Base-by-base conservation (phyloP, 2,797 vertebrate genomes). In the Labroides dimidiatus region DNA sequence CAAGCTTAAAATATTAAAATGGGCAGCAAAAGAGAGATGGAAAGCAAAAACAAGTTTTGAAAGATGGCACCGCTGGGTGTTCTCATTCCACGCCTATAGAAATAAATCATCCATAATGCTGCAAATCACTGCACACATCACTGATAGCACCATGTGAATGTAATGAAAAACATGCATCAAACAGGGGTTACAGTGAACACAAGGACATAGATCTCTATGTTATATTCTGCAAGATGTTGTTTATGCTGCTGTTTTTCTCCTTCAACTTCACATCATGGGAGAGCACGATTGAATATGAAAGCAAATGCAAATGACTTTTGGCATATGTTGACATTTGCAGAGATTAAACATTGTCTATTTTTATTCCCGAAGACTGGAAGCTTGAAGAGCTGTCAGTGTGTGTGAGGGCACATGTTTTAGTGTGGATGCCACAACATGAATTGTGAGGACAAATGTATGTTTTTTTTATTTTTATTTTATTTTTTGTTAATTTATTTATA, bases 271-370 rank as follows among this genome's bases (percentile, higher is more conserved):
- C 41, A 69, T 56, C 64, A 77, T 58, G 30, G 64, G 68, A 56
- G 54, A 83, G 50, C 48, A 33, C 23, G 77, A 79, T 78, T 78
- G 72, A 90, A 86, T 80, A 84, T 77, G 71, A 87, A 89, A 79
- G 69, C 36, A 37, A 77, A 86, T 84, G 84, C 73, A 69, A 82
- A 86, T 84, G n/a, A 20, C 69, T 70, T 53, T 74, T 72, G 68
- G 48, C 66, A 79, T 60, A 47, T 74, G 57, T 78, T 82, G 73
- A 86, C 72, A 79, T 83, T 79, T 77, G 65, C 52, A 49, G 64
- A 68, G 66, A 80, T 66, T 64, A 51, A 75, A 45, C 39, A 42
- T 42, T 57, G 33, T 64, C 73, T 82, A 77, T 84, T 82, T 84
- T 77, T 78, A 69, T 76, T 77, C 75, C 36, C 63, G 72, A 60